Evolutionary conservation across 2,888 invertebrate species (phyloP).

Genomic region (Eilema depressum): DNA sequence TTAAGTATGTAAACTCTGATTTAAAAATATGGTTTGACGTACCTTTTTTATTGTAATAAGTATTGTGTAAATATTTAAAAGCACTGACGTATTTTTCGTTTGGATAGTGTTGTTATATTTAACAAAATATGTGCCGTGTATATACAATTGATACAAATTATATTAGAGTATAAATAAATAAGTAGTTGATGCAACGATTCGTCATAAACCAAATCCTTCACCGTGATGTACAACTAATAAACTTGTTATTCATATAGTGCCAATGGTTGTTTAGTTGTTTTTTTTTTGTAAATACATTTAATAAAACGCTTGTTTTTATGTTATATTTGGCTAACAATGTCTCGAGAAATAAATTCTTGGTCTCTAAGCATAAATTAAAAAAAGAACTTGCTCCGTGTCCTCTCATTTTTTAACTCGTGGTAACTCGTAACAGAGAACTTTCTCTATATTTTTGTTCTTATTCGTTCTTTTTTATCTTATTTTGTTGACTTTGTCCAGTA

Average conservation of each 20-base stretch:
- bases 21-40: constrained; percentile 63
- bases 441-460: background rate
- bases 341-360: constrained; percentile 8
- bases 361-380: constrained; percentile 9
- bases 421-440: background rate
- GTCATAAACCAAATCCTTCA: constrained; percentile 79
- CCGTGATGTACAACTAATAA: constrained; percentile 80
- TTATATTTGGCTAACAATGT: constrained; percentile 9
- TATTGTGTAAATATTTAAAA: constrained; percentile 78
- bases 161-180: constrained; percentile 53
- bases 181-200: constrained; percentile 58
- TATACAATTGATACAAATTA: constrained; percentile 79
- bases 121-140: constrained; percentile 83
- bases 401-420: background rate
- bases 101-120: constrained; percentile 68
- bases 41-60: constrained; percentile 75
- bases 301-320: constrained; percentile 26
- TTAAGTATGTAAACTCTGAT: constrained; percentile 37
- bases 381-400: background rate
- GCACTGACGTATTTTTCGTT: constrained; percentile 73
- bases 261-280: constrained; percentile 67
- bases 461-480: background rate
- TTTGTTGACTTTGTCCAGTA: background rate
- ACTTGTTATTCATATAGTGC: constrained; percentile 73
- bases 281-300: constrained; percentile 58